Evolutionary conservation across 2,888 invertebrate species (phyloP), one percentile per base, ranked within the genome.

Genomic region (Smittia aterrima): DNA sequence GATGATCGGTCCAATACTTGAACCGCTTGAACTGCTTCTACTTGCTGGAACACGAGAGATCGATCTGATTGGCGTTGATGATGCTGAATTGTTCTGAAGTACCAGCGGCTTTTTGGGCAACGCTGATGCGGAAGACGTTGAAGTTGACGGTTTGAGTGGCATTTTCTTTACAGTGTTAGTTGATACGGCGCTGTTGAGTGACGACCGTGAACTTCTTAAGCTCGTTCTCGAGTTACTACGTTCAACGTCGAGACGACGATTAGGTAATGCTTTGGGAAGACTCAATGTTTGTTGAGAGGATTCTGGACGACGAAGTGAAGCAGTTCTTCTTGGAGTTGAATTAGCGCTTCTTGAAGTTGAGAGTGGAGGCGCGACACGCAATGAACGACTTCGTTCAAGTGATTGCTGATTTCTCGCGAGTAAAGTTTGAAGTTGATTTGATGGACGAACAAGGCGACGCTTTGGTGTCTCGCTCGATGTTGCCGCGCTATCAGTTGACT

Each of bases 171-270:
- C 93, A 0, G 93, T 93, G 73, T 90, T 91, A 0, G 89, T 88
- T 1, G 90, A 90, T 0, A 91, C 89, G 1, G 92, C 89, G 80
- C 93, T 93, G 79, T 93, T 93, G 72, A 94, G 83, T 0, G 93
- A 94, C 79, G 92, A 93, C 27, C 92, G 85, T 0, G 94, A 94
- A 79, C 93, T 93, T 24, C 92, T 86, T 16, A 94, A 83, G 73
- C 93, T 93, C 54, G 92, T 90, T 47, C 92, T 85, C 0, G 93
- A 93, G 16, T 90, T 88, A 3, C 92, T 92, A 47, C 92, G 85
- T 79, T 92, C 92, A 0, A 92, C 91, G 77, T 88, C 86, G 75
- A 87, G 84, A 67, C 82, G 80, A 16, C 77, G 76, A 76, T 79
- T 77, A 68, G 77, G 74, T 25, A 62, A 75, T 47, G 75, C 75